These are phyloP conservation scores for Sebastes trivittatus DNA, from an alignment of 2,797 vertebrate genomes.

Conservation along the genomic window DNA sequence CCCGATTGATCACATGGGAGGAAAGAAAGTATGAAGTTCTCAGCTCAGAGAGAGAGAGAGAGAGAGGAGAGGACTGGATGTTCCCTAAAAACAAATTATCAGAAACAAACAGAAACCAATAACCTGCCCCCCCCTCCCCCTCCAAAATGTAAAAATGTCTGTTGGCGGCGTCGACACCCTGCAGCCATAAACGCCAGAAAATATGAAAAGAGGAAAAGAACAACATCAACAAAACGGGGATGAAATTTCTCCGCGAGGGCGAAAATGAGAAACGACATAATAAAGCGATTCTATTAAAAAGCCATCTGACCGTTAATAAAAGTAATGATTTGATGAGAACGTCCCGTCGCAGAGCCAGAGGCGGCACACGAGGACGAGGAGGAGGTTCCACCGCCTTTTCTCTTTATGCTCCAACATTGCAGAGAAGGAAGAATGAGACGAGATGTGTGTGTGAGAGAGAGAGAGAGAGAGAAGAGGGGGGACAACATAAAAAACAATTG, in stretches of 20 bases:
- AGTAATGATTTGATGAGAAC: slow-evolving; percentile 82
- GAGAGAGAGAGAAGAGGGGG: neutral
- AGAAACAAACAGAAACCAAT: slow-evolving; percentile 70
- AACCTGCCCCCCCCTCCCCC: slow-evolving; percentile 12
- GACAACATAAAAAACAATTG: slow-evolving; percentile 74
- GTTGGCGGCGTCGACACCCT: slow-evolving; percentile 33
- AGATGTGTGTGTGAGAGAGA: slow-evolving; percentile 1
- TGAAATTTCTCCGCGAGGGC: slow-evolving; percentile 58
- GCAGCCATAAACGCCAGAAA: slow-evolving; percentile 57
- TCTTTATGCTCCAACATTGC: slow-evolving; percentile 56
- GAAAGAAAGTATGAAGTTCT: neutral
- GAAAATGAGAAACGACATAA: slow-evolving; percentile 81
- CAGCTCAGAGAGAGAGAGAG: neutral
- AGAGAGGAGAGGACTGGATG: slow-evolving; percentile 26
- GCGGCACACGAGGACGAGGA: slow-evolving; percentile 20
- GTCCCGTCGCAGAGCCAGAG: slow-evolving; percentile 67
- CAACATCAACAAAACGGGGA: slow-evolving; percentile 68
- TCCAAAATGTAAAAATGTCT: slow-evolving; percentile 45
- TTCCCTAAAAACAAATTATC: slow-evolving; percentile 67
- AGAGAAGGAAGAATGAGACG: slow-evolving; percentile 34
- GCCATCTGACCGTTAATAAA: slow-evolving; percentile 85
- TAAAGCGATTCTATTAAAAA: slow-evolving; percentile 86
- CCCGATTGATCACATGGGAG: neutral
- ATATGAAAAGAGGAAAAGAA: slow-evolving; percentile 65
- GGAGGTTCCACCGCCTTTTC: slow-evolving; percentile 54